Percentiles rank a stretch among this genome's conserved stretches.
Evolutionary conservation across 2,888 invertebrate species (phyloP).

Genomic region (Troides helena): DNA sequence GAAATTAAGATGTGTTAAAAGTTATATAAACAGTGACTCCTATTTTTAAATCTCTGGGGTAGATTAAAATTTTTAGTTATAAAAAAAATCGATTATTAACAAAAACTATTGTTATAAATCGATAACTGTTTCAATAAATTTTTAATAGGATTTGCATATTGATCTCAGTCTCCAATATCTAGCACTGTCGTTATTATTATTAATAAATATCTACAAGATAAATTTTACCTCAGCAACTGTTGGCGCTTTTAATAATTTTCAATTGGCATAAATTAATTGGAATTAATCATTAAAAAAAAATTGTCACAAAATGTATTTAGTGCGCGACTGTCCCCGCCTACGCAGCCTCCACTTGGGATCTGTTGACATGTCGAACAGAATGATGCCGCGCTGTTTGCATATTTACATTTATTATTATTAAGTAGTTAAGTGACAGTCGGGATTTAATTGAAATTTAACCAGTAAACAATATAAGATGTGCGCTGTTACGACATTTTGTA

Average conservation of each 20-base stretch:
- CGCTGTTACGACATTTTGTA: not conserved
- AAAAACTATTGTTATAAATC: not conserved
- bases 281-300: too few species aligned
- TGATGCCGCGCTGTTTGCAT: slow-evolving; percentile 64
- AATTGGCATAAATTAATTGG: too few species aligned
- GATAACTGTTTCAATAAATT: too few species aligned
- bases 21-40: not conserved
- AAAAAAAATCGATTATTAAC: not conserved
- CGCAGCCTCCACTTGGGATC: slow-evolving; percentile 49
- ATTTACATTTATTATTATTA: slow-evolving; percentile 45
- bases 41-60: not conserved
- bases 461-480: slow-evolving; percentile 14
- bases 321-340: slow-evolving; percentile 53
- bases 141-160: too few species aligned
- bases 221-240: too few species aligned
- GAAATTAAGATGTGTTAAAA: not conserved
- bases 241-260: too few species aligned
- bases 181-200: too few species aligned
- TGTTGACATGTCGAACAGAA: slow-evolving; percentile 67
- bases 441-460: slow-evolving; percentile 33
- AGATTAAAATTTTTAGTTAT: too few species aligned
- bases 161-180: too few species aligned
- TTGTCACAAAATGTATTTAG: slow-evolving; percentile 1
- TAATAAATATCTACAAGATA: too few species aligned
- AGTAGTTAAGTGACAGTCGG: slow-evolving; percentile 37